Conservation (phyloP, 2,113 vertebrate genomes). For the Deroptyus accipitrinus region DNA sequence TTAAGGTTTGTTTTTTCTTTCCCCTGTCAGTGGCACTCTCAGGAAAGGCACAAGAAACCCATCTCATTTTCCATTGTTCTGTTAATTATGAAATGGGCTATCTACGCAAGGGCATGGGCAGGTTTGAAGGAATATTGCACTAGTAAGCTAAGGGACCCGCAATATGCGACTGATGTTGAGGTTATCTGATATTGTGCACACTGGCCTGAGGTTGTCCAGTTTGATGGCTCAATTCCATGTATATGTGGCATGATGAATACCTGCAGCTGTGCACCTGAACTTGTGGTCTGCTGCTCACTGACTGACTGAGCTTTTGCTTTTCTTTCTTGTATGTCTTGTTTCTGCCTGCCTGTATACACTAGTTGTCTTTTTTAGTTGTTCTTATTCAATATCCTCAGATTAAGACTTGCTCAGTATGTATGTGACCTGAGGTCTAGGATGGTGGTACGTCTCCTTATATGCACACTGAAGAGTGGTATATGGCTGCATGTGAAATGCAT, state of each 20-base stretch:
- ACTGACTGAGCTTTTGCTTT: background rate
- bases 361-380: background rate
- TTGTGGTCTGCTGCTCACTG: background rate
- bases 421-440: background rate
- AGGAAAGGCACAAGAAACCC: background rate
- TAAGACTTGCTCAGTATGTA: background rate
- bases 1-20: background rate
- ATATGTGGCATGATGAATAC: background rate
- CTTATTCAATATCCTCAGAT: background rate
- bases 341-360: background rate
- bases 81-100: background rate
- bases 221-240: background rate
- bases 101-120: background rate
- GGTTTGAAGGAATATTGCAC: background rate
- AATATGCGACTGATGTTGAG: accelerated
- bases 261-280: background rate
- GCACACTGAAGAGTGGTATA: too few relatives aligned
- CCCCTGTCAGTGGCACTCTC: background rate
- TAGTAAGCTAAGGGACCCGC: background rate
- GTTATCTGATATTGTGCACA: background rate
- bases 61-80: background rate
- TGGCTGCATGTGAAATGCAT: background rate
- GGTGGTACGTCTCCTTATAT: background rate
- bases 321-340: background rate
- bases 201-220: background rate